A percentile compares a stretch with the other conserved stretches of the same genome.
phyloP scores from a whole-genome alignment of 2,113 vertebrate species.

The Cyprinodon tularosa region DNA sequence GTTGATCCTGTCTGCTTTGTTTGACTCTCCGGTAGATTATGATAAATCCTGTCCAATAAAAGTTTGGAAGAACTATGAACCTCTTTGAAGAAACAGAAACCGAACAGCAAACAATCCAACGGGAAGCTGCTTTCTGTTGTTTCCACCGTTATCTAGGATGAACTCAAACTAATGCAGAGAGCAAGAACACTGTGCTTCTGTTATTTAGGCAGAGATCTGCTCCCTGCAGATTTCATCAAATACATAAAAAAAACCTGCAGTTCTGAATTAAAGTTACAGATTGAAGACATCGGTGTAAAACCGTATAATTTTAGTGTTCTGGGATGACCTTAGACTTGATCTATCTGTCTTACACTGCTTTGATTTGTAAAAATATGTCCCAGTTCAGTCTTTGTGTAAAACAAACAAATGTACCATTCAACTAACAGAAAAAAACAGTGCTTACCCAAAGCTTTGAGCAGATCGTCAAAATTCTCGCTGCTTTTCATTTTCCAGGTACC shows the following conservation, averaged over 20 bases:
- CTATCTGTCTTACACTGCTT: neutral
- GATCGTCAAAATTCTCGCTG: constrained; percentile 92
- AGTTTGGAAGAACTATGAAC: constrained; percentile 38
- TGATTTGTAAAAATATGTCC: neutral
- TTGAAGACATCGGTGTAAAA: neutral
- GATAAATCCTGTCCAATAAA: constrained; percentile 33
- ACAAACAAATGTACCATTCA: neutral
- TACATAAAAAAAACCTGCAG: neutral
- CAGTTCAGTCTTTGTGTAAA: neutral
- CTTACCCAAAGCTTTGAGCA: constrained; percentile 92
- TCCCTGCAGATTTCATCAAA: neutral
- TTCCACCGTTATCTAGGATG: constrained; percentile 2
- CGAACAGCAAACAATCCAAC: constrained; percentile 33
- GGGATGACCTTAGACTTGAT: neutral
- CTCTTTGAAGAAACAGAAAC: neutral
- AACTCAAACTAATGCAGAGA: neutral
- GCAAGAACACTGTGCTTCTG: constrained; percentile 5
- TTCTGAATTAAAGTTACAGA: neutral
- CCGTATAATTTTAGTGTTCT: neutral
- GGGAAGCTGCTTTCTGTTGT: constrained; percentile 21
- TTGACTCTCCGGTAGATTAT: constrained; percentile 41
- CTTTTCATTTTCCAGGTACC: constrained; percentile 92
- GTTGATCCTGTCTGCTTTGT: constrained; percentile 46
- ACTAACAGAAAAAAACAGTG: neutral
- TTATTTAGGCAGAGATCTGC: neutral